Percentiles rank a stretch among this genome's conserved stretches.
Evolutionary conservation across 2,888 invertebrate genomes (phyloP).

Genomic region (Beris chalybata): DNA sequence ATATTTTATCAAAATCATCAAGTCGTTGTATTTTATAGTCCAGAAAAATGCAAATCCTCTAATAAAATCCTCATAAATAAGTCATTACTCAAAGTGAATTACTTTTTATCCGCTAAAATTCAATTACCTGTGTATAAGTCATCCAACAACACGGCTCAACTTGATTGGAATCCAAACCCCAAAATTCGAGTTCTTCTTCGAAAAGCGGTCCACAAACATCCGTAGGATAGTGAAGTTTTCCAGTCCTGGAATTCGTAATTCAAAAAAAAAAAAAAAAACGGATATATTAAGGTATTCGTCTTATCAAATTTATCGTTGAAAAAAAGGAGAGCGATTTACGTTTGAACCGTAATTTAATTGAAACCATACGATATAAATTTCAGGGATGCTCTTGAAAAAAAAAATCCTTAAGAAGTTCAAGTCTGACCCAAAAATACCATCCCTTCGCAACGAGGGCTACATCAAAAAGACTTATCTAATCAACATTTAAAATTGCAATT

Average conservation of each 20-base stretch:
- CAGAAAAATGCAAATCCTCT: no score
- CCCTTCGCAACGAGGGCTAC: slow-evolving; percentile 4
- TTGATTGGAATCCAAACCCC: slow-evolving; percentile 99
- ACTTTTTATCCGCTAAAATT: background rate
- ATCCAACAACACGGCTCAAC: slow-evolving; percentile 99
- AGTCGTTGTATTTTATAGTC: no score
- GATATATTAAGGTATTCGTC: no score
- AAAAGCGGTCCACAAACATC: slow-evolving; percentile 99
- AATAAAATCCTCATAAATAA: no score
- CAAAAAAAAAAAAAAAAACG: background rate
- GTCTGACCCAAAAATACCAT: background rate
- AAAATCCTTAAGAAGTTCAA: no score
- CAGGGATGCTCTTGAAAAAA: no score
- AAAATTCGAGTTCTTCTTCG: slow-evolving; percentile 98
- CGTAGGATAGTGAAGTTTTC: slow-evolving; percentile 98
- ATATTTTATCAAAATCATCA: no score
- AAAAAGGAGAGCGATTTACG: no score
- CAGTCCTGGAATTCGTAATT: slow-evolving; percentile 68
- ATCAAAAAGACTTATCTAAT: slow-evolving; percentile 24
- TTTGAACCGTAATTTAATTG: no score
- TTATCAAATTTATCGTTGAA: no score
- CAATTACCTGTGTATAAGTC: slow-evolving; percentile 89
- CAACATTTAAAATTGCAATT: slow-evolving; percentile 35
- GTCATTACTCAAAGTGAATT: no score
- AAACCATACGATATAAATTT: no score